Evolutionary conservation across 2,888 invertebrate genomes (phyloP), one percentile per base, ranked within the genome.

Genomic region (Conops quadrifasciatus): DNA sequence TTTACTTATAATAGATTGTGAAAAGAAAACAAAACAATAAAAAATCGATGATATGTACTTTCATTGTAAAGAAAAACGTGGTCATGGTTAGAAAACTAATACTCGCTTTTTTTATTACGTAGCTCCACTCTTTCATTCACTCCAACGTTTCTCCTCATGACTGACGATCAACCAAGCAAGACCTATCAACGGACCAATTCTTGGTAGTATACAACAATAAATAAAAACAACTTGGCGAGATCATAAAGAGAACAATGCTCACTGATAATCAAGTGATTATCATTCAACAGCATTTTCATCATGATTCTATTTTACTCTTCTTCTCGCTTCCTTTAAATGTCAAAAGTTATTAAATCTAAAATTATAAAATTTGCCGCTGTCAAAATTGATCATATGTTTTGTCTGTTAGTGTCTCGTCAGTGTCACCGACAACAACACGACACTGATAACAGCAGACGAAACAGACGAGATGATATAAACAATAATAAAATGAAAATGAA

Each of bases 1-100:
- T 36, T 36, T 36, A 36, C 36, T 36, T 36, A 4, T 36, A 36
- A 80, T 79, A 75, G 80, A 80, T 79, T 79, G 58, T 53, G 9
- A 26, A 66, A 47, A 19, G 26, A 26, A 45, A 45, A 76, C 81
- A 79, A 74, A 70, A 72, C 69, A 56, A 69, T 30, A 71, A 65
- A 43, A 43, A 36, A 36, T 36, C 36, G 36, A 36, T 36, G 36
- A 9, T 36, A 9, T 36, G 9, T 36, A 9, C 36, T 36, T 36
- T 36, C 9, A 36, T 36, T 36, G 5, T 36, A 36, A 36, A 9
- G 36, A 36, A 36, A 36, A 36, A 36, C 36, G 36, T 36, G 36
- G 36, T 36, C 36, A 9, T 9, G 36, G 36, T 9, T 36, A 36
- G 36, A 36, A 36, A 36, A 7, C 4, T 36, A 36, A 36, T 36